phyloP scores from a whole-genome alignment of 1,140 invertebrate genomes.

The Rhyacophila brunnea region DNA sequence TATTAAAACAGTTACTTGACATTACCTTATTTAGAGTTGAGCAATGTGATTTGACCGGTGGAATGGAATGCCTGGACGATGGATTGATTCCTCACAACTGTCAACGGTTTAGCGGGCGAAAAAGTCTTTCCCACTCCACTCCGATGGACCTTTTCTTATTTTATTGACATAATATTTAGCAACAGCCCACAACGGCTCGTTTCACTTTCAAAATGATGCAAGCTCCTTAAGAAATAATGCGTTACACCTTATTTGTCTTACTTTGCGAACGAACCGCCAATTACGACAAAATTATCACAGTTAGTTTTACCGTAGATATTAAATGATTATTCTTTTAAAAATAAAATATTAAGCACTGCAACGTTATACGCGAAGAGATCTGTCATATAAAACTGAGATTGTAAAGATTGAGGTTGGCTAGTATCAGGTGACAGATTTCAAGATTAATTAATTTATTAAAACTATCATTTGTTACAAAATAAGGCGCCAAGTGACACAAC shows the following conservation, averaged over 20 bases:
- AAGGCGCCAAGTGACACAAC: no score
- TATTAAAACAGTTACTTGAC: no score
- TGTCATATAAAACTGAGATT: no score
- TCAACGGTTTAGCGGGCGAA: no score
- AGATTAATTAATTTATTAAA: background rate
- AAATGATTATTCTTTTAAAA: background rate
- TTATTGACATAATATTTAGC: conserved; percentile 3
- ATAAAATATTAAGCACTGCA: background rate
- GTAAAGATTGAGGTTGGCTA: no score
- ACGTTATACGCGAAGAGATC: no score
- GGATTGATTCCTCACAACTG: no score
- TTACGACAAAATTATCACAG: background rate
- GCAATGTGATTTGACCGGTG: no score
- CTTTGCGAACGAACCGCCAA: no score
- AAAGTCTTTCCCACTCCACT: background rate
- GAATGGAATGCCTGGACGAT: no score
- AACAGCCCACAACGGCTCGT: background rate
- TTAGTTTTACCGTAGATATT: background rate
- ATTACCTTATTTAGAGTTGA: no score
- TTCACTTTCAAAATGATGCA: conserved; percentile 4
- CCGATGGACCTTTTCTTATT: conserved; percentile 3
- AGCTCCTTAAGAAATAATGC: background rate
- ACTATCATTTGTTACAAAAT: background rate
- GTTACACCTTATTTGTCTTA: background rate
- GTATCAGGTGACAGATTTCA: background rate